A percentile compares a stretch with the other conserved stretches of the same genome.
phyloP scores from a whole-genome alignment of 1,140 invertebrate genomes.

The Polyergus mexicanus region DNA sequence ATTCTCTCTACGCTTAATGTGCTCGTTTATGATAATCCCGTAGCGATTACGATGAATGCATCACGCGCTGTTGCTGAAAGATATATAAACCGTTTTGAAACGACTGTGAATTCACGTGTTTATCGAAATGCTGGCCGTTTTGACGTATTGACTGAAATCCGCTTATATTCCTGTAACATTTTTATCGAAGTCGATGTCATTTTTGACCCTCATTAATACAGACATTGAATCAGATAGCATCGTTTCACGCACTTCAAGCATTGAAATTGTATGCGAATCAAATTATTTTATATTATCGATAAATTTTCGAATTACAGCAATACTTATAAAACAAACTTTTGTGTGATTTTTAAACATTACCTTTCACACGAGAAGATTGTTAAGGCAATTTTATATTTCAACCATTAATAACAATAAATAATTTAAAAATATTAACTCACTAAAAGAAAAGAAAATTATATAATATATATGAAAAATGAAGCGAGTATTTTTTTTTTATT shows the following conservation, averaged over 20 bases:
- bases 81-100: constrained; percentile 34
- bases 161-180: neutral
- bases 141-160: constrained; percentile 31
- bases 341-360: neutral
- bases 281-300: constrained; percentile 29
- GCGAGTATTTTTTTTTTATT: neutral
- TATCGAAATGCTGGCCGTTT: constrained; percentile 14
- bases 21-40: constrained; percentile 53
- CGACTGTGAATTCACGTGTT: neutral
- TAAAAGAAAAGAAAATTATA: neutral
- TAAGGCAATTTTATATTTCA: constrained; percentile 21
- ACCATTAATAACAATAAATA: neutral
- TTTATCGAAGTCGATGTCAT: constrained; percentile 35
- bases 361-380: neutral
- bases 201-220: constrained; percentile 57
- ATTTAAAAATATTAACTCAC: constrained; percentile 12
- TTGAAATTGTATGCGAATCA: neutral
- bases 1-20: constrained; percentile 34
- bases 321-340: constrained; percentile 7
- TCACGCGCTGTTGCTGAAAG: neutral
- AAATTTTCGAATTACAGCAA: constrained; percentile 1
- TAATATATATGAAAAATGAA: neutral
- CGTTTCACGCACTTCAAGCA: neutral
- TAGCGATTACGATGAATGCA: constrained; percentile 12
- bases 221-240: constrained; percentile 18